A percentile compares a stretch with the other conserved stretches of the same genome.
These are phyloP conservation scores for Heteronetta atricapilla DNA, from an alignment of 2,113 vertebrate genomes.

Conservation along the genomic window DNA sequence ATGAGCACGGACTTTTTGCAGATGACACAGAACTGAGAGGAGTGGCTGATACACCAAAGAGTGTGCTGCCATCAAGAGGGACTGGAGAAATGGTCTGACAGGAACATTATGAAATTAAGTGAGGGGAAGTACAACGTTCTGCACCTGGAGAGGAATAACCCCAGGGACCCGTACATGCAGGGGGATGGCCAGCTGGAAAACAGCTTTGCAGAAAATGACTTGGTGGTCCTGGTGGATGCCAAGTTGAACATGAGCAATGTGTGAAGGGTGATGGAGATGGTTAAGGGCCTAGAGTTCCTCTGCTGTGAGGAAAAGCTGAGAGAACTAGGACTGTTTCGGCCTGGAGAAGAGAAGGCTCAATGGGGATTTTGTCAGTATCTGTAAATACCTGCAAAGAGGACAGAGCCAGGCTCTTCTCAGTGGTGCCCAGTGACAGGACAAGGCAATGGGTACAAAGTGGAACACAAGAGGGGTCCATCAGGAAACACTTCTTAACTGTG, in stretches of 20 bases:
- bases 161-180: fast-evolving
- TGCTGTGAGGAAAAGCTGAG: background rate
- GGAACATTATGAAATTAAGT: background rate
- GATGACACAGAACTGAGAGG: background rate
- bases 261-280: background rate
- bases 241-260: background rate
- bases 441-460: too few species aligned
- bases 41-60: background rate
- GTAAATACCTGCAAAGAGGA: background rate
- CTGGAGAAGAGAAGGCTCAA: background rate
- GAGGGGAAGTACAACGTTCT: background rate
- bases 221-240: background rate
- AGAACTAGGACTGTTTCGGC: background rate
- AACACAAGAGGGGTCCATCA: too few species aligned
- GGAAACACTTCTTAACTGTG: too few species aligned
- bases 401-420: too few species aligned
- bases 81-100: background rate
- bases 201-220: background rate
- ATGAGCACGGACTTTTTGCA: background rate
- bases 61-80: background rate
- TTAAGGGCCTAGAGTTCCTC: background rate
- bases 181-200: background rate
- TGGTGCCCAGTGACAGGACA: too few species aligned
- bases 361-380: background rate
- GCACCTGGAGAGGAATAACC: background rate